phyloP scores from a whole-genome alignment of 2,113 vertebrate species.

The Machaerirhynchus nigripectus region DNA sequence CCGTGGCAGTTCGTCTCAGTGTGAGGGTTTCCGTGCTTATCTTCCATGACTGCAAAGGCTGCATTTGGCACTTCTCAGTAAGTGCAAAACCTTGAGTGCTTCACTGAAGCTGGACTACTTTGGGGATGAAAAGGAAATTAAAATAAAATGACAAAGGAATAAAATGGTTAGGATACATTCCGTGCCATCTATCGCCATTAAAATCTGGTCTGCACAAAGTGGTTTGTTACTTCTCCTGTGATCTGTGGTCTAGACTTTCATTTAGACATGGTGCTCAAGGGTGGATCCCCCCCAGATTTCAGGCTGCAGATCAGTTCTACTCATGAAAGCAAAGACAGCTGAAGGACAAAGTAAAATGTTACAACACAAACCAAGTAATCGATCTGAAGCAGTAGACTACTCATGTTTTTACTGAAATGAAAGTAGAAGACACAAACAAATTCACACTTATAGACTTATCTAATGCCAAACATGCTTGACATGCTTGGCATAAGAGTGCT shows the following conservation, averaged over 20 bases:
- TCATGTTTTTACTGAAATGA: not conserved
- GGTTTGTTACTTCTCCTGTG: not conserved
- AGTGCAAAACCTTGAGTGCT: not conserved
- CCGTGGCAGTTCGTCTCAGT: not conserved
- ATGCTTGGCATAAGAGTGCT: not conserved
- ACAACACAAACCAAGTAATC: not conserved
- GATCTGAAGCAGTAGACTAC: not conserved
- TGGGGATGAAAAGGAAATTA: not conserved
- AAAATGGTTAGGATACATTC: not conserved
- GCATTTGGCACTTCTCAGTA: not conserved
- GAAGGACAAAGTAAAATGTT: not conserved
- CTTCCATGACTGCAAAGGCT: not conserved
- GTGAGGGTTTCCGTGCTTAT: not conserved
- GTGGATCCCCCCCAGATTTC: not conserved
- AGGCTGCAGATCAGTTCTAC: not conserved
- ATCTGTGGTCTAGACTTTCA: not conserved
- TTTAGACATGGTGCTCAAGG: not conserved
- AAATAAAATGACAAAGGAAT: not conserved
- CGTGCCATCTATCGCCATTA: fast-evolving
- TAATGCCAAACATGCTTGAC: not conserved
- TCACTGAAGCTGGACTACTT: not conserved
- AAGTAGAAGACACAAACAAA: not conserved
- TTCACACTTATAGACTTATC: not conserved
- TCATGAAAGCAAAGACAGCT: not conserved
- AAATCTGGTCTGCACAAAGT: not conserved